phyloP scores from a whole-genome alignment of 2,797 vertebrate species.

The Lithobates sylvaticus region DNA sequence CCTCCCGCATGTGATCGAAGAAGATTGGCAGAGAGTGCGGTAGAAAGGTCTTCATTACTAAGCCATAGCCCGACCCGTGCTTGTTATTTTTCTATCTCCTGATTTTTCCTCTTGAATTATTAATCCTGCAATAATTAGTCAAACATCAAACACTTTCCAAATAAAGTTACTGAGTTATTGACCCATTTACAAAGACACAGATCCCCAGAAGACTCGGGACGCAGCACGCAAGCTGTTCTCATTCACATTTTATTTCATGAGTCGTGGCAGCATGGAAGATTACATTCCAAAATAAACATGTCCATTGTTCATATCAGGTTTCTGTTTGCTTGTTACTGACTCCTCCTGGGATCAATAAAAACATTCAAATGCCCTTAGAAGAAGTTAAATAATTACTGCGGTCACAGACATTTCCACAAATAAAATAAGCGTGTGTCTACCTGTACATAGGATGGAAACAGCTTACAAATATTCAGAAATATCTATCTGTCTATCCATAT shows the following conservation, averaged over 20 bases:
- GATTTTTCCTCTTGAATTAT: not conserved
- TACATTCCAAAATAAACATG: not conserved
- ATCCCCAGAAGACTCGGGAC: not conserved
- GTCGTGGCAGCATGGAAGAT: not conserved
- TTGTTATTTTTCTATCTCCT: not conserved
- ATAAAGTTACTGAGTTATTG: conserved; percentile 26
- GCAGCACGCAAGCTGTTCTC: not conserved
- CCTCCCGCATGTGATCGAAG: no score
- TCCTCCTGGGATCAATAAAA: not conserved
- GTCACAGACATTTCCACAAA: no score
- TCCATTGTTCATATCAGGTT: not conserved
- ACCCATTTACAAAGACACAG: conserved; percentile 28
- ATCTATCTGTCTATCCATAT: no score
- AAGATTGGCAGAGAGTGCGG: no score
- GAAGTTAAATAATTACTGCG: no score
- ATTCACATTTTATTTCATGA: not conserved
- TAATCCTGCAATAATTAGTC: conserved; percentile 18
- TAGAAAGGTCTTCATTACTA: no score
- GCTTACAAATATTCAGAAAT: no score
- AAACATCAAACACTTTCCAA: conserved; percentile 28
- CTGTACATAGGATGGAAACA: no score
- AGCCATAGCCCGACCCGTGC: not conserved
- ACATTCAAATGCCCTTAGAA: not conserved
- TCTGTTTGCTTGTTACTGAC: not conserved
- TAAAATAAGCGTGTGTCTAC: no score